These are phyloP conservation scores for Muntiacus muntjak DNA, from an alignment of 2,113 vertebrate genomes.

Conservation along the genomic window DNA sequence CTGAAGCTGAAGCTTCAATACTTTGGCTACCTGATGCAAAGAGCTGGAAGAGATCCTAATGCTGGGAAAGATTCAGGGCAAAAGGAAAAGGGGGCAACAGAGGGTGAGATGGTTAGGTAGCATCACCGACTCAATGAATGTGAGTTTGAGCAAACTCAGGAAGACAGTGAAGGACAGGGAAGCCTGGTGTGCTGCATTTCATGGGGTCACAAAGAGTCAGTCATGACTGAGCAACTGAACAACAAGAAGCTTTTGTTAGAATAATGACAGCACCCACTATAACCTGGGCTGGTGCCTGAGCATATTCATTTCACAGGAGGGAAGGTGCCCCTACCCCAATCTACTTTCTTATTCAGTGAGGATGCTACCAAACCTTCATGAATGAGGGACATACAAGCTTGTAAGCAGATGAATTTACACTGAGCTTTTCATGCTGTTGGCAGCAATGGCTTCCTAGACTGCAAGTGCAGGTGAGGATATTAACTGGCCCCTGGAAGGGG, in stretches of 20 bases:
- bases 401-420: not conserved
- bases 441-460: not conserved
- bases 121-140: rapidly evolving
- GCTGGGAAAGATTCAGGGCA: not conserved
- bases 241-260: not conserved
- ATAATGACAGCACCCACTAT: not conserved
- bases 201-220: not conserved
- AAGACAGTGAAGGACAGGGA: not conserved
- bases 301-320: not conserved
- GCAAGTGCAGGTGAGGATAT: not conserved
- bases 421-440: not conserved
- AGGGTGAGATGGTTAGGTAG: not conserved
- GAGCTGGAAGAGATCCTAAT: not conserved
- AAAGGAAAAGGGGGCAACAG: not conserved
- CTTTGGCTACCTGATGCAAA: not conserved
- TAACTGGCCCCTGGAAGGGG: not conserved
- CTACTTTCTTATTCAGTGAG: not conserved
- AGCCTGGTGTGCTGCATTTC: not conserved
- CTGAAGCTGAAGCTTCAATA: not conserved
- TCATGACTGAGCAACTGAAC: not conserved
- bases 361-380: not conserved
- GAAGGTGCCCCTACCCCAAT: not conserved
- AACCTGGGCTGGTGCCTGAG: not conserved
- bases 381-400: not conserved
- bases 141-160: not conserved